A percentile compares a stretch with the other conserved stretches of the same genome.
Evolutionary conservation across 2,797 vertebrate species (phyloP).

Genomic region (Pogoniulus pusillus): DNA sequence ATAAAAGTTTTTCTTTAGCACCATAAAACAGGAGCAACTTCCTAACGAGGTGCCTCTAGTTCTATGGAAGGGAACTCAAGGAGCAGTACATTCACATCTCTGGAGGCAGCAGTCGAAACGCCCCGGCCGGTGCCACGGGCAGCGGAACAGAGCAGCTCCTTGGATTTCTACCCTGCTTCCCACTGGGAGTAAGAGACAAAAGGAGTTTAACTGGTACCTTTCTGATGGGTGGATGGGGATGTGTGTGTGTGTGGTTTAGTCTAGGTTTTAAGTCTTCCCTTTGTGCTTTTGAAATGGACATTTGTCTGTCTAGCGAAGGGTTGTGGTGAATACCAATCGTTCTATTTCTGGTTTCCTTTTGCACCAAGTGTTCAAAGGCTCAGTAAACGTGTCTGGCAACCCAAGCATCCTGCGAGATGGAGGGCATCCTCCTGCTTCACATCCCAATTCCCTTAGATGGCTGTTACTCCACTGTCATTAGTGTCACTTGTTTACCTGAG

Average conservation of each 20-base stretch:
- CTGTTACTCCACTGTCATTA: constrained; percentile 73
- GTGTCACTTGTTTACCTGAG: constrained; percentile 74
- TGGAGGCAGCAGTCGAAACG: constrained; percentile 89
- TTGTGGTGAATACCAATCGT: constrained; percentile 32
- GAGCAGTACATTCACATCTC: constrained; percentile 98
- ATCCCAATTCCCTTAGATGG: constrained; percentile 66
- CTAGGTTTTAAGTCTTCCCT: constrained; percentile 60
- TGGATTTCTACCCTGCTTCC: constrained; percentile 74
- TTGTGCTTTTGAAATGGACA: constrained; percentile 76
- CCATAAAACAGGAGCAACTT: constrained; percentile 95
- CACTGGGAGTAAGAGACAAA: constrained; percentile 76
- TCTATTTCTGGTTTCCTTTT: constrained; percentile 34
- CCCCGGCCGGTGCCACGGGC: constrained; percentile 77
- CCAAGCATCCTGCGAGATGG: constrained; percentile 40
- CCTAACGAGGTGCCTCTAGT: constrained; percentile 90
- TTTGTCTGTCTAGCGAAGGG: constrained; percentile 62
- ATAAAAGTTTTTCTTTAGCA: constrained; percentile 86
- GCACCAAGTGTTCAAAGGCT: constrained; percentile 65
- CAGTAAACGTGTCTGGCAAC: constrained; percentile 59
- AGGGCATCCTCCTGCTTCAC: constrained; percentile 41
- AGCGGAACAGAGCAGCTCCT: constrained; percentile 74
- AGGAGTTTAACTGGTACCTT: constrained; percentile 69
- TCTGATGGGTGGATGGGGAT: not conserved
- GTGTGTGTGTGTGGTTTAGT: not conserved
- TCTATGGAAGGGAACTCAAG: constrained; percentile 82